Percentiles rank a stretch among this genome's conserved stretches.
Evolutionary conservation across 2,888 invertebrate species (phyloP).

Genomic region (Trichacis sp.): DNA sequence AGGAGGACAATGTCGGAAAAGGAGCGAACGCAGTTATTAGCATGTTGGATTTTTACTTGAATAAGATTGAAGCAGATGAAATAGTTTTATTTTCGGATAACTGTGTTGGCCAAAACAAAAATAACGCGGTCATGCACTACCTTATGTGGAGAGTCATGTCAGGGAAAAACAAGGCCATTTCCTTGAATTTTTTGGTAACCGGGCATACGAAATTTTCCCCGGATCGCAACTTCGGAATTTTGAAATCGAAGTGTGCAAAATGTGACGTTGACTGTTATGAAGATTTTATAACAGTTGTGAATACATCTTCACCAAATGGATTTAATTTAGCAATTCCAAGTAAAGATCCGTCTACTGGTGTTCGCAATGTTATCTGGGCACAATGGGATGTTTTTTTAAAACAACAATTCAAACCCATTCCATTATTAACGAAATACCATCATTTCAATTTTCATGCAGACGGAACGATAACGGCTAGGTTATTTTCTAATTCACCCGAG

Average conservation of each 20-base stretch:
- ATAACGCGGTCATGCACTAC: background rate
- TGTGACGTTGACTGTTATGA: background rate
- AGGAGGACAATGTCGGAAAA: too few species aligned
- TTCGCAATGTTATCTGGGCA: too few species aligned
- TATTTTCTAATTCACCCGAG: too few species aligned
- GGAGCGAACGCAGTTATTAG: too few species aligned
- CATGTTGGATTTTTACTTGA: too few species aligned
- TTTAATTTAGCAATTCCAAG: too few species aligned
- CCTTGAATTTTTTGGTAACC: background rate
- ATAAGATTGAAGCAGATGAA: too few species aligned
- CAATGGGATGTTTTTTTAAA: too few species aligned
- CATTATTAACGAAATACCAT: background rate
- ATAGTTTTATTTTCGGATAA: background rate
- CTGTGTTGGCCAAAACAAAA: slow-evolving; percentile 6
- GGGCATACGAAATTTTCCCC: slow-evolving; percentile 3
- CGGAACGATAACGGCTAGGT: slow-evolving; percentile 50
- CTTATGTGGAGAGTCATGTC: slow-evolving; percentile 1
- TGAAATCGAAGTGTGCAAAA: background rate
- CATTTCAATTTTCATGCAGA: slow-evolving; percentile 11
- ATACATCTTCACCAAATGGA: too few species aligned
- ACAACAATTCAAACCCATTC: too few species aligned
- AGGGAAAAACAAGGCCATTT: background rate
- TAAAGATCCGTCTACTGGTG: too few species aligned
- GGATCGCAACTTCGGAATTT: background rate
- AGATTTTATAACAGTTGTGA: background rate